Evolutionary conservation across 2,888 invertebrate genomes (phyloP), one percentile per base, ranked within the genome.

Genomic region (Melanophora roralis): DNA sequence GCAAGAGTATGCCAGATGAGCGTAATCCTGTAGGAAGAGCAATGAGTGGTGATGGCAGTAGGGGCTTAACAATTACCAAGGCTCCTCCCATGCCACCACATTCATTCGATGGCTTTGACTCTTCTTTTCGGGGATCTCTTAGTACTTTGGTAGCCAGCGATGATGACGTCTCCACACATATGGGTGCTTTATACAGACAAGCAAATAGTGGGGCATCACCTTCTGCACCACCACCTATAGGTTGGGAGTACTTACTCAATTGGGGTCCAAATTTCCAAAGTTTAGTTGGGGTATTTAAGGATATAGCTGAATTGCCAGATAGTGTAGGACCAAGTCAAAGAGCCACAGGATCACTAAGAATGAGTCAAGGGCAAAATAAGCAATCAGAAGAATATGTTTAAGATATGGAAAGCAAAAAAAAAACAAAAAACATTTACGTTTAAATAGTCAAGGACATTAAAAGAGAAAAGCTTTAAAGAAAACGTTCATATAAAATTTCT

Each of bases 211-310:
- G 94, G 67, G 83, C 85, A 0, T 90, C 91, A 6, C 95, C 95
- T 0, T 94, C 96, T 0, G 94, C 95, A 1, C 92, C 94, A 4
- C 94, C 95, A 2, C 94, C 96, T 4, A 92, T 98, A 55, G 96
- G 97, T 68, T 98, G 97, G 97, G 97, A 98, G 88, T 97, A 97
- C 88, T 91, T 98, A 82, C 92, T 98, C 73, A 98, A 98, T 90
- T 98, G 98, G 97, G 97, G 98, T 8, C 97, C 97, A 19, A 98
- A 97, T 90, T 98, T 97, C 90, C 97, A 98, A 90, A 97, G 96
- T 89, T 92, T 98, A 88, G 97, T 97, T 82, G 97, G 98, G 27
- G 98, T 98, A 59, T 98, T 98, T 87, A 97, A 96, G 91, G 98
- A 98, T 90, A 98, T 98, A 85, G 98, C 97, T 53, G 97, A 97